Base-by-base conservation (phyloP, 1,140 invertebrate species). In the Brachionus asplanchnoidis region DNA sequence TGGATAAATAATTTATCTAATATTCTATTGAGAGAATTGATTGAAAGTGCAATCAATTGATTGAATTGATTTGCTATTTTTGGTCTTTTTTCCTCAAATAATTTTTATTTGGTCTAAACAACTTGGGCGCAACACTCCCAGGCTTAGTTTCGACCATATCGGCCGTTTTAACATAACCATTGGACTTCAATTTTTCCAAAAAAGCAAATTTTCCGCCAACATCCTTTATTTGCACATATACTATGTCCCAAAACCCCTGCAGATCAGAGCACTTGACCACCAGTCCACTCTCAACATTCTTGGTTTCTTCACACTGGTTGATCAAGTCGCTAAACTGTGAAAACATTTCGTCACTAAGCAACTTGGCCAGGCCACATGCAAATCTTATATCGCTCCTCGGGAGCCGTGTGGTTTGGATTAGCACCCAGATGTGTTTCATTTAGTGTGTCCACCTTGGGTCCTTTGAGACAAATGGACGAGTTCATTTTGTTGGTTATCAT, bases 211-310 rank as follows among this genome's bases (percentile, higher is more conserved):
- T 82, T 42, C 40, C 28, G 11, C 32, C 17, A 6, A 82, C 79
- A 28, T 82, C 79, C n/a, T 82, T 68, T 9, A 82, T 32, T 40
- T 82, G 79, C 3, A 60, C 65, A 46, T 65, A 36, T 11, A 82
- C 79, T 53, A 82, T 82, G 53, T 82, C 79, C 79, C 79, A 82
- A 46, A 82, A 82, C 0, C 79, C 79, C 32, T 82, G 79, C 42
- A 82, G 60, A 42, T 82, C 79, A 12, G 53, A 40, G 17, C 79
- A 82, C 32, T 68, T 60, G 26, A 82, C 79, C 12, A 65, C 40
- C 2, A 65, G 26, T n/a, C 79, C 79, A 12, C 0, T 26, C 6
- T 82, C 26, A 20, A 4, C 23, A 4, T 46, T 46, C 17, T 23
- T 44, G 2, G 53, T 65, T 17, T 68, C 36, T 65, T 82, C 79